phyloP scores from a whole-genome alignment of 2,888 invertebrate species.

The Abrostola tripartita region DNA sequence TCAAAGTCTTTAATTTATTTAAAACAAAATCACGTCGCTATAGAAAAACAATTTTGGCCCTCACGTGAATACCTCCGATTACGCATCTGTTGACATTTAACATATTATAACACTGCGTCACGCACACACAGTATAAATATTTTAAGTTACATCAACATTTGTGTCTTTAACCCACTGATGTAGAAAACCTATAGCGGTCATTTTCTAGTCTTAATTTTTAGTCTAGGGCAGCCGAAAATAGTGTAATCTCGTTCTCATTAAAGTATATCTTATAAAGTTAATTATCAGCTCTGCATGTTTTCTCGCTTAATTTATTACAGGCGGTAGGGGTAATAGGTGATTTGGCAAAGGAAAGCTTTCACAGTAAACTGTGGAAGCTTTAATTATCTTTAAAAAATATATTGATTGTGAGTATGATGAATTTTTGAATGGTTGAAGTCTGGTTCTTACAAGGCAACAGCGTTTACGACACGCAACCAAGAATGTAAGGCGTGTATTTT shows the following conservation, averaged over 20 bases:
- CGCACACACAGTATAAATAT: not conserved
- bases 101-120: not conserved
- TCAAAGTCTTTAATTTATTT: too few relatives aligned
- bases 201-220: not conserved
- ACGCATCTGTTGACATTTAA: not conserved
- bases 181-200: not conserved
- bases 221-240: not conserved
- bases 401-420: too few relatives aligned
- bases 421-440: too few relatives aligned
- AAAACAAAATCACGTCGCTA: too few relatives aligned
- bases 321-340: conserved; percentile 29
- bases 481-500: not conserved
- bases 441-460: conserved; percentile 11
- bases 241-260: conserved; percentile 1
- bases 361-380: conserved; percentile 18
- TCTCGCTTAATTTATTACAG: conserved; percentile 25
- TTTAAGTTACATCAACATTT: not conserved
- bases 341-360: conserved; percentile 19
- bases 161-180: not conserved
- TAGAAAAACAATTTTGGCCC: too few relatives aligned
- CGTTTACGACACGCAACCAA: not conserved
- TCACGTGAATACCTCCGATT: too few relatives aligned
- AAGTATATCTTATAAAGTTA: conserved; percentile 12
- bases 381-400: too few relatives aligned
- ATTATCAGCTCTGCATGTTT: conserved; percentile 31